phyloP scores from a whole-genome alignment of 1,140 invertebrate genomes.

The Stegodyphus mimosarum region DNA sequence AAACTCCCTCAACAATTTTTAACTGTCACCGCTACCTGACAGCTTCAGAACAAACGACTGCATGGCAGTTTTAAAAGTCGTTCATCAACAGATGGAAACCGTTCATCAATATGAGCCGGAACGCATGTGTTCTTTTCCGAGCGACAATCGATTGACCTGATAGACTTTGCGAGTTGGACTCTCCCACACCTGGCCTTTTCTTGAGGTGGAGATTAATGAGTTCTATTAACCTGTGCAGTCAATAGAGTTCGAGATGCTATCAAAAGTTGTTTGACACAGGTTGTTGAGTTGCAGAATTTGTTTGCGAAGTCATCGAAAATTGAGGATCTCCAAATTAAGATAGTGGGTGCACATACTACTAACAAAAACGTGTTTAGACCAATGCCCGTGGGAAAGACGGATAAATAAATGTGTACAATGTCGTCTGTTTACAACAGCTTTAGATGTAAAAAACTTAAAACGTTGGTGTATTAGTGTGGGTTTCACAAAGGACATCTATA shows the following conservation, averaged over 20 bases:
- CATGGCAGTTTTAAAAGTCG: slow-evolving; percentile 11
- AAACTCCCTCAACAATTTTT: too few species aligned
- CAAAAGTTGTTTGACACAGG: neutral
- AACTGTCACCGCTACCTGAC: neutral
- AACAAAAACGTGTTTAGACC: too few species aligned
- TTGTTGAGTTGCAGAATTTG: neutral
- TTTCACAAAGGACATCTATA: too few species aligned
- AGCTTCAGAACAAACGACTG: slow-evolving; percentile 2
- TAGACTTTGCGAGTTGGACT: neutral
- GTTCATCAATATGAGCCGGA: slow-evolving; percentile 1
- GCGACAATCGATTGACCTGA: neutral
- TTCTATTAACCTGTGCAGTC: slow-evolving; percentile 6
- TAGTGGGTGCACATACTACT: too few species aligned
- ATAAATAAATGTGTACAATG: too few species aligned
- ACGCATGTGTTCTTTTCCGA: neutral
- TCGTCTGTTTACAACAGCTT: too few species aligned
- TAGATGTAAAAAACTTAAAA: too few species aligned
- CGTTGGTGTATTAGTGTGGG: too few species aligned
- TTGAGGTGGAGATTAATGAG: neutral
- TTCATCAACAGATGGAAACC: slow-evolving; percentile 5
- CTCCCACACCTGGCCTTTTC: slow-evolving; percentile 1
- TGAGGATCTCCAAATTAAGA: too few species aligned
- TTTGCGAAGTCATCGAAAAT: neutral
- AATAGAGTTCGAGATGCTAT: neutral
- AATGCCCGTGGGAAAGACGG: too few species aligned